Evolutionary conservation across 1,140 invertebrate species (phyloP).

Genomic region (Sarcophaga bullata): DNA sequence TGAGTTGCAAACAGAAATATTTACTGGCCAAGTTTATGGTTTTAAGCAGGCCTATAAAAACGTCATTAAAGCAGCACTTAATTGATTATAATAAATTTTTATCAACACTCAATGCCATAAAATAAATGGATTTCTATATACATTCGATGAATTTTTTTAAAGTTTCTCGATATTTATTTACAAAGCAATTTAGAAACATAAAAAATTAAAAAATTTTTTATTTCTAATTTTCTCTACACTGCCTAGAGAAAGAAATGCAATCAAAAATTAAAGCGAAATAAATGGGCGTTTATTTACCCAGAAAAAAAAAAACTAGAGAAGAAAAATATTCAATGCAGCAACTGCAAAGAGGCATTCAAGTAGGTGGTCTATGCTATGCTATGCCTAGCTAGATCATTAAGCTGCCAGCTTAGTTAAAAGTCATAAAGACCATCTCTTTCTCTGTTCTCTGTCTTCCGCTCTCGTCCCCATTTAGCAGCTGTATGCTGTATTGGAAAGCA

Average conservation of each 20-base stretch:
- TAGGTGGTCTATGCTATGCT: neutral
- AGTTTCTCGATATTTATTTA: neutral
- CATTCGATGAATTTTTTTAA: neutral
- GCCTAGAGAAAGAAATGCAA: neutral
- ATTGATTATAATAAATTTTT: constrained; percentile 16
- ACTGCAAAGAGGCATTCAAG: neutral
- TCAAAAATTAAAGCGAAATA: neutral
- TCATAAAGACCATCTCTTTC: too few relatives aligned
- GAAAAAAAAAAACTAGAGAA: neutral
- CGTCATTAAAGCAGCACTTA: neutral
- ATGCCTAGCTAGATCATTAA: too few relatives aligned
- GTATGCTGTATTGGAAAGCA: too few relatives aligned
- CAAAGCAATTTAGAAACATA: constrained; percentile 2
- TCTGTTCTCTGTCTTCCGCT: too few relatives aligned
- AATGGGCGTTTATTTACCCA: neutral
- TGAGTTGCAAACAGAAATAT: neutral
- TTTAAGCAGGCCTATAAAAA: neutral
- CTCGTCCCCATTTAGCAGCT: too few relatives aligned
- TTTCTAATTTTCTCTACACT: neutral
- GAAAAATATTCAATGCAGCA: neutral
- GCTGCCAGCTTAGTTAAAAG: too few relatives aligned
- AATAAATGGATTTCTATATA: constrained; percentile 16
- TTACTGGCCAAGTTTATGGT: too few relatives aligned
- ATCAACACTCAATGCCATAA: neutral
- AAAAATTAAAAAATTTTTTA: neutral